Evolutionary conservation across 2,797 vertebrate genomes (phyloP).

Genomic region (Discoglossus pictus): DNA sequence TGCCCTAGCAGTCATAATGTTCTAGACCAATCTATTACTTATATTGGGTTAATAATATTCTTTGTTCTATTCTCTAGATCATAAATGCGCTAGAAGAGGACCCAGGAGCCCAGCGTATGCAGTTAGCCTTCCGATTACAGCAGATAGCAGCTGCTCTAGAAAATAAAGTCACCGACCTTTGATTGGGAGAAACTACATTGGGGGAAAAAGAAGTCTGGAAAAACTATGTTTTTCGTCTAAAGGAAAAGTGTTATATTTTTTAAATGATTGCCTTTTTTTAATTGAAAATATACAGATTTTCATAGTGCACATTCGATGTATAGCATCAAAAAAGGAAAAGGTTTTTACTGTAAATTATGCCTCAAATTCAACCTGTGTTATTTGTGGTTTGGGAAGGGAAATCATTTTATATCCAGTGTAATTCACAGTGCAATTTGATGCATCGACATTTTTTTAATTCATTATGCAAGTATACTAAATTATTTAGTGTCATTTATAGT

Average conservation of each 20-base stretch:
- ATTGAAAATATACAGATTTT: constrained; percentile 56
- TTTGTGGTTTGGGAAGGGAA: constrained; percentile 63
- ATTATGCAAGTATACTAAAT: constrained; percentile 64
- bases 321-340: constrained; percentile 39
- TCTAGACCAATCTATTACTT: no score
- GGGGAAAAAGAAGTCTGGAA: constrained; percentile 45
- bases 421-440: constrained; percentile 55
- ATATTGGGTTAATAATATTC: constrained; percentile 21
- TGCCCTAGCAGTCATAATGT: no score
- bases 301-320: constrained; percentile 13
- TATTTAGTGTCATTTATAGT: constrained; percentile 60
- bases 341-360: constrained; percentile 73
- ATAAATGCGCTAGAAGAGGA: constrained; percentile 94
- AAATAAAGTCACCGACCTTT: constrained; percentile 98
- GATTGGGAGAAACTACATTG: constrained; percentile 69
- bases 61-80: constrained; percentile 75
- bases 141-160: constrained; percentile 94
- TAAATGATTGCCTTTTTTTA: constrained; percentile 68
- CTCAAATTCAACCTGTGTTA: constrained; percentile 68
- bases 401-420: constrained; percentile 57
- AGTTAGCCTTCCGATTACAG: constrained; percentile 94
- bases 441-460: constrained; percentile 64
- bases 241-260: constrained; percentile 74
- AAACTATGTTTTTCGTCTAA: constrained; percentile 68
- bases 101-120: constrained; percentile 95